Conservation (phyloP, 64 coral and sea anemone species). For the Acropora tenuis region DNA sequence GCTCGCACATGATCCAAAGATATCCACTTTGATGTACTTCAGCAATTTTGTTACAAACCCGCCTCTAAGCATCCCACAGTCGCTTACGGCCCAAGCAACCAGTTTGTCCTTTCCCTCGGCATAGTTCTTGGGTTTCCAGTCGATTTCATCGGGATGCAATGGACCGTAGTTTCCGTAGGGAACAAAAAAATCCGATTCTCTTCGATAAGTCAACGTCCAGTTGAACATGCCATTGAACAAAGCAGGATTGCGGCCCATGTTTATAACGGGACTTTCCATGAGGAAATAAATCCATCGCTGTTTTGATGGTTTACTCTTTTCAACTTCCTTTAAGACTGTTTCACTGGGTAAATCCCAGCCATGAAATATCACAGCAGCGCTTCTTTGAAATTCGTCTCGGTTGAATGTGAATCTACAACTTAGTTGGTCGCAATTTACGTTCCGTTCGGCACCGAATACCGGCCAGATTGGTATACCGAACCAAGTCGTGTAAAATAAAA, state of each 20-base stretch:
- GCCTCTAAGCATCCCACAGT: slow-evolving; percentile 49
- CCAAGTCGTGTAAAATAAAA: neutral
- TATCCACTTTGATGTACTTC: slow-evolving; percentile 55
- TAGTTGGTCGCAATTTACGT: neutral
- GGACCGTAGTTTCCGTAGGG: slow-evolving; percentile 54
- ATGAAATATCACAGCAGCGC: slow-evolving; percentile 40
- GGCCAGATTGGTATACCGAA: neutral
- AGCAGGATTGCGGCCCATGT: neutral
- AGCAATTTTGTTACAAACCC: slow-evolving; percentile 51
- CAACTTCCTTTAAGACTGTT: neutral
- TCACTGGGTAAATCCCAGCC: slow-evolving; percentile 41
- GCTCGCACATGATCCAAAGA: slow-evolving; percentile 48
- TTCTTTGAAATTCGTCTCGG: neutral
- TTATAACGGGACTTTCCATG: slow-evolving; percentile 46
- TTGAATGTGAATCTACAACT: neutral
- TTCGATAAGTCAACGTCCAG: slow-evolving; percentile 67
- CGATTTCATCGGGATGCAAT: neutral
- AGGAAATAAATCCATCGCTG: slow-evolving; percentile 72
- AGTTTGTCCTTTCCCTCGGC: slow-evolving; percentile 52
- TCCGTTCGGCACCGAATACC: neutral
- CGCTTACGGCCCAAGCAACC: slow-evolving; percentile 62
- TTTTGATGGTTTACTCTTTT: neutral
- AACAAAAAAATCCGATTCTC: slow-evolving; percentile 55
- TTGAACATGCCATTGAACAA: slow-evolving; percentile 43
- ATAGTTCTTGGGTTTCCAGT: neutral